Conservation (phyloP, 2,113 vertebrate species). For the Fregetta grallaria region DNA sequence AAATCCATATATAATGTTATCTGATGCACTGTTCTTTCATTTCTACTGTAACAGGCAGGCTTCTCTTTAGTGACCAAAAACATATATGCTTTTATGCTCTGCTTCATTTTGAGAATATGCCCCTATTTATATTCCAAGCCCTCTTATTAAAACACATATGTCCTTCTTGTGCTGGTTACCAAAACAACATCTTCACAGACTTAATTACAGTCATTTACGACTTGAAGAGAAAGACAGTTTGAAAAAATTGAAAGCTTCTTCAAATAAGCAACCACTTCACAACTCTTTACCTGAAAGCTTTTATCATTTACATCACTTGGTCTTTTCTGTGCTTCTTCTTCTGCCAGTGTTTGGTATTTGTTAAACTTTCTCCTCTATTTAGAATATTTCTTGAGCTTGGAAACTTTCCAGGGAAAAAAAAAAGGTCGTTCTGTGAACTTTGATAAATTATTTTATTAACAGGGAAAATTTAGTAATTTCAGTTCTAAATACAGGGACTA, state of each 20-base stretch:
- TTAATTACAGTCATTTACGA: background rate
- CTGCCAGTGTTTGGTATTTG: background rate
- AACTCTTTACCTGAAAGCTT: background rate
- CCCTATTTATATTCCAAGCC: background rate
- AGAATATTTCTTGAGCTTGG: conserved; percentile 3
- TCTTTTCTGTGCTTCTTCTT: background rate
- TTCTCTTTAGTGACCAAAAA: background rate
- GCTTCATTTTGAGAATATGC: background rate
- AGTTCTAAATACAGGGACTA: background rate
- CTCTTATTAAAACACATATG: background rate
- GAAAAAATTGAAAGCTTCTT: background rate
- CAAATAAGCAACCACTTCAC: background rate
- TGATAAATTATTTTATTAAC: background rate
- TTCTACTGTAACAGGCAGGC: background rate
- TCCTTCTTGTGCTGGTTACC: background rate
- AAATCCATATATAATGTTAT: background rate
- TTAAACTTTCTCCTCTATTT: background rate
- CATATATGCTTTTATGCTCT: background rate
- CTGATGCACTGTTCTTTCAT: background rate
- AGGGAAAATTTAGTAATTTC: background rate
- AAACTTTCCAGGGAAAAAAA: background rate
- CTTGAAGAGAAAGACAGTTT: background rate
- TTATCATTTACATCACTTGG: background rate
- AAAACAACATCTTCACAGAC: background rate
- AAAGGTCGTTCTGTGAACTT: background rate